Conservation (phyloP, 2,888 invertebrate species). For the Serrognathus titanus region DNA sequence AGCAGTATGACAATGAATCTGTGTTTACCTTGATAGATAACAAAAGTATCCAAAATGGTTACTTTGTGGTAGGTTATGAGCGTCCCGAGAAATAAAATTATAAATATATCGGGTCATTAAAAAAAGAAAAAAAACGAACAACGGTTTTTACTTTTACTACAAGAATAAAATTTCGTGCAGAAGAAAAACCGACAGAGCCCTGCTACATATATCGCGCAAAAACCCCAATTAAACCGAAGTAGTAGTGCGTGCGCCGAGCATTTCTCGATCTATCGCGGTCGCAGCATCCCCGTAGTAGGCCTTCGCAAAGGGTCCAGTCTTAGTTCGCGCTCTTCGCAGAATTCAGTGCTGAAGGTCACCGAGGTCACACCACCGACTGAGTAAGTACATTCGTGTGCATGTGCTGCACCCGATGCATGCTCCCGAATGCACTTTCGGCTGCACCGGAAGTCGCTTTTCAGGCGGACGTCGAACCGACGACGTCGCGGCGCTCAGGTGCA, state of each 20-base stretch:
- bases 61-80: too few species aligned
- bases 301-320: conserved; percentile 44
- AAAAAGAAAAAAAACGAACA: too few species aligned
- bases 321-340: conserved; percentile 44
- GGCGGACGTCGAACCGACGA: conserved; percentile 4
- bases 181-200: not conserved
- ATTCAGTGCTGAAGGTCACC: conserved; percentile 40
- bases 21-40: too few species aligned
- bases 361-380: conserved; percentile 32
- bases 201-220: conserved; percentile 33
- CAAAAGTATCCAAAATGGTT: too few species aligned
- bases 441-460: conserved; percentile 27
- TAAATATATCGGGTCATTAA: too few species aligned
- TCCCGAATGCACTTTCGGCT: conserved; percentile 28
- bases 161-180: not conserved
- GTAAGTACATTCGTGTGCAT: conserved; percentile 33
- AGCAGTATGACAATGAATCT: too few species aligned
- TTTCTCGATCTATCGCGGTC: conserved; percentile 50
- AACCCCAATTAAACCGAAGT: conserved; percentile 51
- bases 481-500: conserved; percentile 28
- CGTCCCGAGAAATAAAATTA: too few species aligned
- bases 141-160: not conserved
- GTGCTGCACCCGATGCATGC: conserved; percentile 25
- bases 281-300: conserved; percentile 48
- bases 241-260: conserved; percentile 50